Evolutionary conservation across 2,888 invertebrate genomes (phyloP).

Genomic region (Eueremaeus valkanovi): DNA sequence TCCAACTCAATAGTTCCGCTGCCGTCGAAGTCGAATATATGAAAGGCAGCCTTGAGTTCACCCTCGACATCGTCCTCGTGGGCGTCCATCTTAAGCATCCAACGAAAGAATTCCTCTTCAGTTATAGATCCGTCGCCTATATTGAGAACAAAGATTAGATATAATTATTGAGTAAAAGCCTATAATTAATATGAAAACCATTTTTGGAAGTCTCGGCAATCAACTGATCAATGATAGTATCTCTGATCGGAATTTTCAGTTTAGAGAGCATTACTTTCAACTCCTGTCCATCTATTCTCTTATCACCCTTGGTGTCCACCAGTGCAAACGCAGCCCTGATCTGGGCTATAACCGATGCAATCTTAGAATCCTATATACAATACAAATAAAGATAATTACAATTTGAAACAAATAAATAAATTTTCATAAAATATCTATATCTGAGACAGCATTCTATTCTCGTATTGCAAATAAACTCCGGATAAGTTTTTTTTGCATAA

Average conservation of each 20-base stretch:
- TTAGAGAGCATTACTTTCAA: slow-evolving; percentile 1
- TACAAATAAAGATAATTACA: too few relatives aligned
- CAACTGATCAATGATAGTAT: slow-evolving; percentile 16
- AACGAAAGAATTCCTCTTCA: slow-evolving; percentile 25
- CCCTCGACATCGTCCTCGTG: slow-evolving; percentile 10
- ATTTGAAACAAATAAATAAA: neutral
- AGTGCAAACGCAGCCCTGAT: slow-evolving; percentile 25
- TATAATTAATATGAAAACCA: neutral
- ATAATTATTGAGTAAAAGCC: neutral
- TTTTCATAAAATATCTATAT: too few relatives aligned
- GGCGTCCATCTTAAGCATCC: slow-evolving; percentile 28
- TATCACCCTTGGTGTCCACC: slow-evolving; percentile 4
- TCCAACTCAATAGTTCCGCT: slow-evolving; percentile 9
- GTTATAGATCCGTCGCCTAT: slow-evolving; percentile 16
- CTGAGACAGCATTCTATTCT: too few relatives aligned
- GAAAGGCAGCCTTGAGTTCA: slow-evolving; percentile 12
- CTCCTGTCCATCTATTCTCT: slow-evolving; percentile 7
- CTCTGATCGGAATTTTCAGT: slow-evolving; percentile 13
- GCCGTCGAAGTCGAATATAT: neutral
- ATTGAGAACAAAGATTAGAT: neutral
- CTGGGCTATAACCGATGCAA: slow-evolving; percentile 1
- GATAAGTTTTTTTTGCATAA: too few relatives aligned
- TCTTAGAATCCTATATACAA: slow-evolving; percentile 3
- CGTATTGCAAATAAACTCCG: too few relatives aligned
- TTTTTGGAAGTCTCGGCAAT: slow-evolving; percentile 1